These are phyloP conservation scores for Drosophila borealis DNA, from an alignment of 2,888 invertebrate genomes.

Conservation along the genomic window DNA sequence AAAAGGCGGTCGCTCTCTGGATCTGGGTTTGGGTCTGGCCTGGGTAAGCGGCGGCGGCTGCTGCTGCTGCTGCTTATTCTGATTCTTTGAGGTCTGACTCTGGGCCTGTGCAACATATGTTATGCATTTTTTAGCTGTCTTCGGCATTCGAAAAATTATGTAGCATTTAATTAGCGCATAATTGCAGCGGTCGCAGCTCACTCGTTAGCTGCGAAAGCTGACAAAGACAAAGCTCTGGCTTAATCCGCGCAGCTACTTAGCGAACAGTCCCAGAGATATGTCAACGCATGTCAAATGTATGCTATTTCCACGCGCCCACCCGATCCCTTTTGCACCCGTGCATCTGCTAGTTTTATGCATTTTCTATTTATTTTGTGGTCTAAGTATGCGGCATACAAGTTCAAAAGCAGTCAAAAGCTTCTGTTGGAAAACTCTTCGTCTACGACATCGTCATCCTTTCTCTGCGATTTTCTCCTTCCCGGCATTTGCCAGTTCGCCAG, in stretches of 20 bases:
- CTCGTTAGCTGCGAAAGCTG: conserved; percentile 30
- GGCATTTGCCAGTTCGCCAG: conserved; percentile 27
- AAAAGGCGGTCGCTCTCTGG: conserved; percentile 37
- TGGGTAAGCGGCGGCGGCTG: conserved; percentile 14
- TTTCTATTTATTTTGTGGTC: conserved; percentile 39
- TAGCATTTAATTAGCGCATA: conserved; percentile 81
- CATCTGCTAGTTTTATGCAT: conserved; percentile 1
- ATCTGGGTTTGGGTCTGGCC: conserved; percentile 5
- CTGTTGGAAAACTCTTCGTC: conserved; percentile 42
- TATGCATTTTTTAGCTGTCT: conserved; percentile 79
- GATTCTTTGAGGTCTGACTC: conserved; percentile 21
- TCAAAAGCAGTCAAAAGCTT: conserved; percentile 72
- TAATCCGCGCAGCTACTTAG: conserved; percentile 54
- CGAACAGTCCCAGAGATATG: conserved; percentile 39
- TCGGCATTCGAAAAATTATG: conserved; percentile 78
- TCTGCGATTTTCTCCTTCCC: conserved; percentile 46
- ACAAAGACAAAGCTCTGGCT: conserved; percentile 33
- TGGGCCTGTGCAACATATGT: conserved; percentile 72
- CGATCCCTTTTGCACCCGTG: neutral
- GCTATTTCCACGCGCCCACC: neutral
- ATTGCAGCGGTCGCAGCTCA: conserved; percentile 59
- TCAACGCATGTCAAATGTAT: conserved; percentile 61
- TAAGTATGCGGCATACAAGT: conserved; percentile 59
- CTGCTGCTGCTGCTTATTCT: conserved; percentile 29
- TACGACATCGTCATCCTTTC: conserved; percentile 52